Base-by-base conservation (phyloP, 2,797 vertebrate genomes). In the Syndactyla subalaris region DNA sequence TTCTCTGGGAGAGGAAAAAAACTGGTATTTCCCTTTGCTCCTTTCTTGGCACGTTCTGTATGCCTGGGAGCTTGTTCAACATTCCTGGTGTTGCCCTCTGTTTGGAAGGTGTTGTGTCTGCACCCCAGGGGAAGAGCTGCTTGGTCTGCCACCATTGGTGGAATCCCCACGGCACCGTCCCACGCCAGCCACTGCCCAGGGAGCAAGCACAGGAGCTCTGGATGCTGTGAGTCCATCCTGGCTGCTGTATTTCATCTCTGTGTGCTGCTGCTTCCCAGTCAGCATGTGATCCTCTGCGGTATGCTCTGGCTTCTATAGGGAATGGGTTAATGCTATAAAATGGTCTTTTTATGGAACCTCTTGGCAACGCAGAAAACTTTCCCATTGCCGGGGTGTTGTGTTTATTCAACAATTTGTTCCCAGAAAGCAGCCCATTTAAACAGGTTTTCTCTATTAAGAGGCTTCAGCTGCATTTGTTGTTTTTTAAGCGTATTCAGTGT, bases 391-490 rank as follows among this genome's bases (percentile, higher is more conserved):
- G 82, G 62, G 78, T 65, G n/a, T 83, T 67, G 72, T 85, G 94
- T 93, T 81, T 92, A 95, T 88, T 88, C 80, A 94, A 77, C 93
- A 94, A 61, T 93, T 92, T 96, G 92, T 29, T 74, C 57, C 83
- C 96, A 89, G 96, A 97, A 97, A 96, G 96, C 90, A 94, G 94
- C 80, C 75, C 79, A 54, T 96, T 96, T 96, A 96, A 84, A 58
- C 93, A 97, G 89, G 85, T 92, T 96, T 94, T 97, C 94, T 96
- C 95, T 96, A 63, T 96, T 97, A 97, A 97, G 80, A 67, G 54
- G 20, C 48, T 97, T 97, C 94, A 96, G 89, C 90, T 96, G 90
- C 77, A 51, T 93, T 93, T 92, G 84, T 85, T 95, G 36, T 61
- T 93, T 97, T 95, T 92, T 62, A 66, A 82, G 93, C 83, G 93